Conservation (phyloP, 2,797 vertebrate genomes). For the Buceros bicornis region DNA sequence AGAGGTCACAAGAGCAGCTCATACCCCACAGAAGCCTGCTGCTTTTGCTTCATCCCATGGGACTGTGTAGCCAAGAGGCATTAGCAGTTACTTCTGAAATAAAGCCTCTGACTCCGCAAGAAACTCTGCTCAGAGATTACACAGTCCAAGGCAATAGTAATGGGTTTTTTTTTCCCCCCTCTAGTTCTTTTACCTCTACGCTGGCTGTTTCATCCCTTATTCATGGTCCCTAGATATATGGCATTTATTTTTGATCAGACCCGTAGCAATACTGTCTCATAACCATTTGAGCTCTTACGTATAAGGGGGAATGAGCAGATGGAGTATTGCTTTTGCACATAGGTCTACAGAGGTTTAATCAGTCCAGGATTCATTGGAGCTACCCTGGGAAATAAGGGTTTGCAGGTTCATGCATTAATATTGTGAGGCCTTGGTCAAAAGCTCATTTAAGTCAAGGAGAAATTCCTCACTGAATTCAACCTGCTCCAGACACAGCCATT, state of each 20-base stretch:
- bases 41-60: background rate
- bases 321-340: constrained; percentile 58
- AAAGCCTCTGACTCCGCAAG: constrained; percentile 15
- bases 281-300: constrained; percentile 48
- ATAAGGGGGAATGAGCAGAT: constrained; percentile 45
- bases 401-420: constrained; percentile 64
- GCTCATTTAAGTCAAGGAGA: constrained; percentile 62
- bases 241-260: constrained; percentile 75
- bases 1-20: background rate
- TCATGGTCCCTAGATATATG: constrained; percentile 60
- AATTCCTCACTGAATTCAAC: constrained; percentile 47
- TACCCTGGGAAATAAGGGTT: constrained; percentile 64
- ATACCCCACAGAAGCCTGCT: background rate
- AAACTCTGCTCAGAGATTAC: constrained; percentile 22
- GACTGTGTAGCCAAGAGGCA: constrained; percentile 2
- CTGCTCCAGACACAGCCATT: constrained; percentile 37
- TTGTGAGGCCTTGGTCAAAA: constrained; percentile 44
- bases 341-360: constrained; percentile 66
- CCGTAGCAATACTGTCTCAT: constrained; percentile 48
- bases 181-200: background rate
- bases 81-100: constrained; percentile 38
- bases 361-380: constrained; percentile 50
- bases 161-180: background rate
- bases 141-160: constrained; percentile 15
- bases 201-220: constrained; percentile 63